phyloP scores from a whole-genome alignment of 2,113 vertebrate species.

The Cariama cristata region DNA sequence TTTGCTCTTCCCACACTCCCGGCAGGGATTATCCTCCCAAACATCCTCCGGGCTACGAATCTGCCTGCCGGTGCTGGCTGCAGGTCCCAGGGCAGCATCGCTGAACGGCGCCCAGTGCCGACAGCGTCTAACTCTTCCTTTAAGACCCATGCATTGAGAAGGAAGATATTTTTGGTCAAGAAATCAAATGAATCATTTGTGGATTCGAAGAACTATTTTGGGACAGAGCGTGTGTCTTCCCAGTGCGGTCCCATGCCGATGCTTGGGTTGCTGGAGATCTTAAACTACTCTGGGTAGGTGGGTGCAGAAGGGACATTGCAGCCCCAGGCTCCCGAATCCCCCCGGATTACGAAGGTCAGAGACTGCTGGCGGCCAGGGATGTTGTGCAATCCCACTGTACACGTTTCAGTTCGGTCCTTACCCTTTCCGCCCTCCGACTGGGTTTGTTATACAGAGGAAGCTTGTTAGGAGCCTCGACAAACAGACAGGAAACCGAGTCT shows the following conservation, averaged over 20 bases:
- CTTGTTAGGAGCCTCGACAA: slow-evolving; percentile 70
- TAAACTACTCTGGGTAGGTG: fast-evolving
- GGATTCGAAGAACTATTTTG: not conserved
- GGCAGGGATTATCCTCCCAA: not conserved
- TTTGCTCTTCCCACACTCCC: slow-evolving; percentile 33
- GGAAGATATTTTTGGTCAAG: slow-evolving; percentile 29
- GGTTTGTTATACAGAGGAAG: slow-evolving; percentile 69
- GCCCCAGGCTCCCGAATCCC: not conserved
- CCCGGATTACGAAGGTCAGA: not conserved
- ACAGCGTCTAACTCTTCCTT: not conserved
- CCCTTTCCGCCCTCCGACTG: slow-evolving; percentile 62
- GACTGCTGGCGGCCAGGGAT: not conserved
- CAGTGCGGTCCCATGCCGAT: fast-evolving
- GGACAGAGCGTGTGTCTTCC: not conserved
- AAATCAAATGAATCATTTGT: slow-evolving; percentile 38
- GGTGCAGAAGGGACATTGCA: fast-evolving
- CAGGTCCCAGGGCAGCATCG: not conserved
- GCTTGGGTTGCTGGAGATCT: not conserved
- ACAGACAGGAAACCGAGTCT: slow-evolving; percentile 79
- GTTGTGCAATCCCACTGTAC: slow-evolving; percentile 25
- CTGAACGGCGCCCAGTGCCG: fast-evolving
- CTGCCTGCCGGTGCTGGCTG: fast-evolving
- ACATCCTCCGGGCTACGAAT: not conserved
- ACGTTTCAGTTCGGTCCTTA: slow-evolving; percentile 60
- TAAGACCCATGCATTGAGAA: fast-evolving